Percentiles rank a stretch among this genome's conserved stretches.
Evolutionary conservation across 2,888 invertebrate genomes (phyloP).

Genomic region (Lapara coniferarum): DNA sequence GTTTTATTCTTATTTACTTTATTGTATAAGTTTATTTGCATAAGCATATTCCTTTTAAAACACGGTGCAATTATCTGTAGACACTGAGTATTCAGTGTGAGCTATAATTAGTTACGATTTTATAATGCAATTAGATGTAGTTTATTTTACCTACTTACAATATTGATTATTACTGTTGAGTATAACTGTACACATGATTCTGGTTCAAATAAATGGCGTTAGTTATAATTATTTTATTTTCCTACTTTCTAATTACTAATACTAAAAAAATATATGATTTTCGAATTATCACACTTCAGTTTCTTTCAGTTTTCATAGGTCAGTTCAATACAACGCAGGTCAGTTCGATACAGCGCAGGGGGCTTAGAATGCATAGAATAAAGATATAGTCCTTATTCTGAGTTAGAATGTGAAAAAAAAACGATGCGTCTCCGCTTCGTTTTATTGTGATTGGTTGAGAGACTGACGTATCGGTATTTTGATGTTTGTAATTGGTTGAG

Average conservation of each 20-base stretch:
- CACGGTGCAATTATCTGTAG: conserved; percentile 75
- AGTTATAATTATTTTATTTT: conserved; percentile 51
- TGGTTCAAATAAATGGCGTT: conserved; percentile 71
- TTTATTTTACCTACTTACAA: conserved; percentile 56
- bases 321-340: too few species aligned
- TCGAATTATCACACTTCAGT: too few species aligned
- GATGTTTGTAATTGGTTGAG: too few species aligned
- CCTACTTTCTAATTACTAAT: not conserved
- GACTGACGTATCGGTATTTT: too few species aligned
- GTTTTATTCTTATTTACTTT: conserved; percentile 57
- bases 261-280: not conserved
- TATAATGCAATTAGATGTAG: conserved; percentile 45
- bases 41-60: conserved; percentile 70
- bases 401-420: too few species aligned
- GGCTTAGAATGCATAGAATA: too few species aligned
- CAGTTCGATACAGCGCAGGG: too few species aligned
- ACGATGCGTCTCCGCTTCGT: too few species aligned
- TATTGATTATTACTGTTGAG: conserved; percentile 50
- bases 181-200: conserved; percentile 59
- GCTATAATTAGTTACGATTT: conserved; percentile 51
- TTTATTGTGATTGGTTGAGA: too few species aligned
- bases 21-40: conserved; percentile 49
- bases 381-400: too few species aligned
- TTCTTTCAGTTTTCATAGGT: too few species aligned
- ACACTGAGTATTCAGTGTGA: conserved; percentile 50